Base-by-base conservation (phyloP, 2,113 vertebrate species). In the Alectura lathami region DNA sequence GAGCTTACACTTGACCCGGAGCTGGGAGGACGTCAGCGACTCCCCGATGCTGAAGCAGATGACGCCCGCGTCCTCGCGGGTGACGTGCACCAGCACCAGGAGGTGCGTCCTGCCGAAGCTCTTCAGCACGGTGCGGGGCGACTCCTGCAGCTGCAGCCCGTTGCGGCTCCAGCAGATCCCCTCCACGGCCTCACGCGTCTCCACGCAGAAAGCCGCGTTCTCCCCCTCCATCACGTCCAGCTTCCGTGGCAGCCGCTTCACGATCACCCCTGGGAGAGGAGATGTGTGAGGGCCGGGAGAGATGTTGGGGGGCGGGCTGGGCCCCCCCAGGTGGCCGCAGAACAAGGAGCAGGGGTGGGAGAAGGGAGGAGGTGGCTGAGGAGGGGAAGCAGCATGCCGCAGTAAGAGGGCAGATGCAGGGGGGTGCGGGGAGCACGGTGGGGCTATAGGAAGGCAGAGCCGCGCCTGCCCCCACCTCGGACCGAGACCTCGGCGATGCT, bases 191-290 rank as follows among this genome's bases (percentile, higher is more conserved):
- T 99, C 99, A 53, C 96, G 98, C 0, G 99, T 99, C 95, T 99
- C 99, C 93, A 98, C 99, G 17, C 99, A 99, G 94, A 99, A 99
- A 53, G 99, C 99, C 0, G 99, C 99, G 0, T 99, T 99, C 97
- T 99, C 99, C 4, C 99, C 99, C 83, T 99, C 99, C 66, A 99
- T 97, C 50, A 99, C 99, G 3, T 99, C 99, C 50, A 99, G 97
- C 84, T 99, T 99, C 92, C 99, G 98, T 1, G 99, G 99, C 83
- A 99, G 97, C 78, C 99, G 95, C 94, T 98, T 98, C 9, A 77
- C 42, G 5, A 98, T 98, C 64, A 96, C 83, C 32, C 98, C 98
- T 98, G 48, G 3, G 6, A 30, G 17, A 78, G 74, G 54, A 76
- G 34, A 83, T 15, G 30, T 2, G 2, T 78, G 48, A 86, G 42